These are phyloP conservation scores for Lycia hirtaria DNA, from an alignment of 2,888 invertebrate genomes.

Conservation along the genomic window DNA sequence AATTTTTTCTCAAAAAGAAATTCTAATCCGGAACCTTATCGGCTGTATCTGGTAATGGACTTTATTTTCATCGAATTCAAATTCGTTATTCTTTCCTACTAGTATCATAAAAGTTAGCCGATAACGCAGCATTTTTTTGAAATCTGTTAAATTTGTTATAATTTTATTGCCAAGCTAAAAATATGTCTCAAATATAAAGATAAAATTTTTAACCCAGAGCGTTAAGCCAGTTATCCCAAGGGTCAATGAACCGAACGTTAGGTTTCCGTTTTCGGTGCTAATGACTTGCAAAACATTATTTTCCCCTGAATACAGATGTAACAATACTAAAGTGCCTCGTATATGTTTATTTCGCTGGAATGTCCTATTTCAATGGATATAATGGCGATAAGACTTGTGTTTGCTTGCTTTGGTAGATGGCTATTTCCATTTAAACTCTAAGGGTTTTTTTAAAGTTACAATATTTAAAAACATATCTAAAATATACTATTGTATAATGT, in stretches of 20 bases:
- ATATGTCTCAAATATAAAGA: not conserved
- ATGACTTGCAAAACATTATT: conserved; percentile 8
- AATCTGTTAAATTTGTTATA: too few species aligned
- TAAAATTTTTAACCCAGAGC: not conserved
- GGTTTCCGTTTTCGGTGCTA: conserved; percentile 1
- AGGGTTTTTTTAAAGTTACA: not conserved
- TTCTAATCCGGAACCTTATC: too few species aligned
- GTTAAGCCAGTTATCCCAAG: not conserved
- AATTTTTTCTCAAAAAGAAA: too few species aligned
- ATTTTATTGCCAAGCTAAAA: not conserved
- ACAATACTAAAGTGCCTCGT: not conserved
- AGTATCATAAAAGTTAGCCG: too few species aligned
- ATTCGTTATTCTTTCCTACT: too few species aligned
- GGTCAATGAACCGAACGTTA: conserved; percentile 1
- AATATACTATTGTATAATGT: too few species aligned
- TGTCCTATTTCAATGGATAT: not conserved
- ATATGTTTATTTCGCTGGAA: conserved; percentile 8
- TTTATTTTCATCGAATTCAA: too few species aligned
- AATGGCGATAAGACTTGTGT: not conserved
- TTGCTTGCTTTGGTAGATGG: too few species aligned
- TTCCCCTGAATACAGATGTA: conserved; percentile 8
- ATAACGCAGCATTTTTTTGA: too few species aligned
- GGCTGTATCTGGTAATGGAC: too few species aligned
- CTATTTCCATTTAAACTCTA: not conserved
- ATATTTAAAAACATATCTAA: too few species aligned